Conservation (phyloP, 2,113 vertebrate species). For the Crotophaga sulcirostris region DNA sequence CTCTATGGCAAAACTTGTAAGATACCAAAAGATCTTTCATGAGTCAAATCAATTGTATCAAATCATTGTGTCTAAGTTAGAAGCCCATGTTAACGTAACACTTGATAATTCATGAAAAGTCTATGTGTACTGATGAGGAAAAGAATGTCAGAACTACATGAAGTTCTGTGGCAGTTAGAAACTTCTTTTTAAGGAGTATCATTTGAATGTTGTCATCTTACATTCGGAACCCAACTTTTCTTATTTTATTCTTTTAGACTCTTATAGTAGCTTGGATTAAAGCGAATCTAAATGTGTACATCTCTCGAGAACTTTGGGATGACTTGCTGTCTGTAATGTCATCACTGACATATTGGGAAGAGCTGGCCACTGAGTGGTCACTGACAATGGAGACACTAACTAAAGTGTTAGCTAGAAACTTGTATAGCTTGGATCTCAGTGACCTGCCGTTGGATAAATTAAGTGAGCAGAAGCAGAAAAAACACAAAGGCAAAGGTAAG, state of each 20-base stretch:
- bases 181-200: not conserved
- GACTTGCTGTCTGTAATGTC: conserved; percentile 94
- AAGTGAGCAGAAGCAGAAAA: conserved; percentile 98
- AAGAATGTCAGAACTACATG: not conserved
- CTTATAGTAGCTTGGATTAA: conserved; percentile 99
- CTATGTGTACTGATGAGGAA: not conserved
- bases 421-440: conserved; percentile 94
- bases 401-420: conserved; percentile 96
- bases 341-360: conserved; percentile 96
- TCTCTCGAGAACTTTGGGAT: conserved; percentile 97
- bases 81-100: not conserved
- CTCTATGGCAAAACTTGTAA: not conserved
- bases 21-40: not conserved
- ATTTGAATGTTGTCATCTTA: not conserved
- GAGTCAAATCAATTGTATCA: not conserved
- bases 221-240: not conserved
- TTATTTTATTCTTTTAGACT: conserved; percentile 82
- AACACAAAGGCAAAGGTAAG: conserved; percentile 98
- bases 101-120: not conserved
- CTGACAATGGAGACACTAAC: conserved; percentile 99
- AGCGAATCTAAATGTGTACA: conserved; percentile 95
- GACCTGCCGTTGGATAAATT: conserved; percentile 96
- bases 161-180: not conserved
- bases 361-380: conserved; percentile 98
- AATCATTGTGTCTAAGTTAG: not conserved